Percentiles rank a stretch among this genome's conserved stretches.
phyloP scores from a whole-genome alignment of 2,888 invertebrate genomes.

The Phortica magna region DNA sequence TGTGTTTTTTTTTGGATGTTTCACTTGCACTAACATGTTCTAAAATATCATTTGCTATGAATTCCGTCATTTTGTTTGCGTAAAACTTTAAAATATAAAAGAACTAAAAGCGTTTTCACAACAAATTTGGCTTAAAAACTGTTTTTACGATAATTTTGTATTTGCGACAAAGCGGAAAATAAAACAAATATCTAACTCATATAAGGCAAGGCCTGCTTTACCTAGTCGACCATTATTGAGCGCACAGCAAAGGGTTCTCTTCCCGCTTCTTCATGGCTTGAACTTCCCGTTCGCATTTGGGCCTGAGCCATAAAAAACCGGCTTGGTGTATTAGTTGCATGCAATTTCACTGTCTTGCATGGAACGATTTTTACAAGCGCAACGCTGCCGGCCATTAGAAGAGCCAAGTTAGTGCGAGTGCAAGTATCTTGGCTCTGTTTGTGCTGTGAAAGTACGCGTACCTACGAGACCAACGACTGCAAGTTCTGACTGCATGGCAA shows the following conservation, averaged over 20 bases:
- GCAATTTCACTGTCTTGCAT: slow-evolving; percentile 32
- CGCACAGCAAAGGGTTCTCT: too few species aligned
- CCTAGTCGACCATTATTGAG: too few species aligned
- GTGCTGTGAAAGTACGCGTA: slow-evolving; percentile 16
- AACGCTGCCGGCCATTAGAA: neutral
- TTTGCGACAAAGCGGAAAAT: too few species aligned
- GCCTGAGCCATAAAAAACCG: slow-evolving; percentile 4
- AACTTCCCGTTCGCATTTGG: neutral
- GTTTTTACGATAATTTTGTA: too few species aligned
- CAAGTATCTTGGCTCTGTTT: neutral
- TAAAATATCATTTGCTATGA: too few species aligned
- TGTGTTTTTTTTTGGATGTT: too few species aligned
- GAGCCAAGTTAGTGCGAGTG: neutral
- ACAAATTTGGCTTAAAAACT: too few species aligned
- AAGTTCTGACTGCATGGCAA: slow-evolving; percentile 1
- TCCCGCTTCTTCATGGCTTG: too few species aligned
- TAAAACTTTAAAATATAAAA: neutral
- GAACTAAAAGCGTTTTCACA: too few species aligned
- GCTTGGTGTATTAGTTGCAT: slow-evolving; percentile 25
- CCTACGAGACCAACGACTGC: neutral
- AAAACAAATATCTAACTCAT: too few species aligned
- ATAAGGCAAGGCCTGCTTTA: too few species aligned
- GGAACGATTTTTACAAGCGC: slow-evolving; percentile 25
- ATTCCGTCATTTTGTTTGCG: neutral
- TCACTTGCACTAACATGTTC: too few species aligned